phyloP scores from a whole-genome alignment of 1,140 invertebrate genomes.

The Drosophila ambigua region DNA sequence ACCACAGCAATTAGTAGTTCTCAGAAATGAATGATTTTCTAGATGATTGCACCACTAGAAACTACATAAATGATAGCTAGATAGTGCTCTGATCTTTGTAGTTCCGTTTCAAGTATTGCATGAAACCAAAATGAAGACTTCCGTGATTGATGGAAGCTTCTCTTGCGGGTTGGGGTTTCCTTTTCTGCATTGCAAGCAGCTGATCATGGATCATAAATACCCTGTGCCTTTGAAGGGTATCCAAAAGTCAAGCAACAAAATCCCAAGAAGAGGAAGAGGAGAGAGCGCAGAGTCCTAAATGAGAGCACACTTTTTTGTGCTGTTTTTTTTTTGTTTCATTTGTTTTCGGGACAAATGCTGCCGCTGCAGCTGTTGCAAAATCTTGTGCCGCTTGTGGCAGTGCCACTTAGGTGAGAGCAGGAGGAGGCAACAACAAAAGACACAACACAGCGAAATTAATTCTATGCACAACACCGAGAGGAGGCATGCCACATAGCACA shows the following conservation, averaged over 20 bases:
- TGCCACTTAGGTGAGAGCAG: conserved; percentile 72
- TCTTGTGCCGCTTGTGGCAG: conserved; percentile 73
- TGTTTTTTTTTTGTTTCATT: conserved; percentile 27
- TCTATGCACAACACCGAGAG: conserved; percentile 63
- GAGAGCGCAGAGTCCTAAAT: conserved; percentile 51
- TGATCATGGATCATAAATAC: background rate
- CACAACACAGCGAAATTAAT: conserved; percentile 77
- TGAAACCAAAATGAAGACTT: too few species aligned
- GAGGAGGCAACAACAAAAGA: conserved; percentile 56
- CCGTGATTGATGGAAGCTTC: conserved; percentile 11
- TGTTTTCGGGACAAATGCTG: conserved; percentile 25
- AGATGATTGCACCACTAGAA: too few species aligned
- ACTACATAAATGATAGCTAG: too few species aligned
- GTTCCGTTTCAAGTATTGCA: too few species aligned
- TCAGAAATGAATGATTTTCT: too few species aligned
- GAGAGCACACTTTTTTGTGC: conserved; percentile 71
- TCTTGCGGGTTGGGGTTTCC: background rate
- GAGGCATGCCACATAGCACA: conserved; percentile 42
- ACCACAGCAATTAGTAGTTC: too few species aligned
- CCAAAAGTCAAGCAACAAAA: conserved; percentile 56
- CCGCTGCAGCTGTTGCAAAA: conserved; percentile 75
- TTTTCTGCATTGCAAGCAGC: too few species aligned
- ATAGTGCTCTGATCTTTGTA: too few species aligned
- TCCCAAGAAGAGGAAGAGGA: conserved; percentile 32
- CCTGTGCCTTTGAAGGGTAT: conserved; percentile 3